These are phyloP conservation scores for Masnerella sp. DNA, from an alignment of 2,888 invertebrate species.

Conservation along the genomic window DNA sequence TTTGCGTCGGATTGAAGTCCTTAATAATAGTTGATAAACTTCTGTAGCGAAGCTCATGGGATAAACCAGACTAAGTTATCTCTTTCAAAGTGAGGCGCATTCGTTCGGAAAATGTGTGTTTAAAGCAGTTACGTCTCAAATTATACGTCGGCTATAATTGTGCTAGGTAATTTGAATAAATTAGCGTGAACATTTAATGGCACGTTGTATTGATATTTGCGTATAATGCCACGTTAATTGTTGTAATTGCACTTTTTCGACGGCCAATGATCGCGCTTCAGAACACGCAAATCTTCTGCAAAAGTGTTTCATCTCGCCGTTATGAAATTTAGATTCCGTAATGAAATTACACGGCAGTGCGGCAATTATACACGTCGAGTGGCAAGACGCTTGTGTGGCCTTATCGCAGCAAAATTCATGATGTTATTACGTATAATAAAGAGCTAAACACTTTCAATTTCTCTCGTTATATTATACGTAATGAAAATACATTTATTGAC, in stretches of 20 bases:
- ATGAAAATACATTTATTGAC: too few relatives aligned
- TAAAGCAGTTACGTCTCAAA: conserved; percentile 52
- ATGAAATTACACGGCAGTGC: conserved; percentile 20
- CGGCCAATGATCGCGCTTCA: not conserved
- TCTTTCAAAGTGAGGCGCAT: conserved; percentile 51
- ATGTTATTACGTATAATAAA: conserved; percentile 4
- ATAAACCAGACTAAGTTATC: conserved; percentile 56
- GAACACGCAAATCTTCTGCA: too few relatives aligned
- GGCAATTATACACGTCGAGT: conserved; percentile 12
- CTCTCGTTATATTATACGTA: too few relatives aligned
- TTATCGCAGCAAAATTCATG: conserved; percentile 13
- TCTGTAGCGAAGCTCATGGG: conserved; percentile 48
- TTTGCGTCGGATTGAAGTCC: conserved; percentile 42
- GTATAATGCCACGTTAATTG: conserved; percentile 10
- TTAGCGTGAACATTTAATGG: conserved; percentile 37
- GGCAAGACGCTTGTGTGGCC: conserved; percentile 7
- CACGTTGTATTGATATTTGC: conserved; percentile 22
- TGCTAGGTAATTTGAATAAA: conserved; percentile 42
- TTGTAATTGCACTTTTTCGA: conserved; percentile 1
- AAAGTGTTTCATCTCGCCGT: conserved; percentile 1
- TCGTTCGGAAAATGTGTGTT: conserved; percentile 59
- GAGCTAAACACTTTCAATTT: too few relatives aligned
- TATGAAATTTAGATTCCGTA: conserved; percentile 8
- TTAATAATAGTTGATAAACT: conserved; percentile 58
- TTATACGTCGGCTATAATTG: conserved; percentile 46